Percentiles rank a stretch among this genome's conserved stretches.
phyloP scores from a whole-genome alignment of 2,113 vertebrate species.

The Cathartes aura region DNA sequence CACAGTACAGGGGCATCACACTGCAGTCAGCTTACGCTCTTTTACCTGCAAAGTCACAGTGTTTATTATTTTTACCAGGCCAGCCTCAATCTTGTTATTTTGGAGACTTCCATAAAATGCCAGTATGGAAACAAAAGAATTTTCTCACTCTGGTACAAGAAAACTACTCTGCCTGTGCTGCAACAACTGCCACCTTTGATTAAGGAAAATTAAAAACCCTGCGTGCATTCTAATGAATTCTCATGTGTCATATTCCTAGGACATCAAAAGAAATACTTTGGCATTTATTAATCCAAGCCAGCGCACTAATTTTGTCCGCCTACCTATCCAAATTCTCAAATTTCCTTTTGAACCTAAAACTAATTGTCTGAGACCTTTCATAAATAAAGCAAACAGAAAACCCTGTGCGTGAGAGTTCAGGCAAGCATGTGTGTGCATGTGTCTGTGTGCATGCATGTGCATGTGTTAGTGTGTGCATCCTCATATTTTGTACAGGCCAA shows the following conservation, averaged over 20 bases:
- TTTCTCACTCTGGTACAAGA: not conserved
- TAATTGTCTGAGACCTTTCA: not conserved
- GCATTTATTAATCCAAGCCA: not conserved
- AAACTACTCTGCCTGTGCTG: not conserved
- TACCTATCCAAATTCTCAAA: not conserved
- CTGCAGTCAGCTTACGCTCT: rapidly evolving
- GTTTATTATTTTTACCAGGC: not conserved
- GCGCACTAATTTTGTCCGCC: not conserved
- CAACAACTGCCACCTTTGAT: not conserved
- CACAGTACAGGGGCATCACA: not conserved
- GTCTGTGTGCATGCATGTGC: not conserved
- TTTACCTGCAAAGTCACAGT: not conserved
- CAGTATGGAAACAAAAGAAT: not conserved
- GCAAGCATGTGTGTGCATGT: not conserved
- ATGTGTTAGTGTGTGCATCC: not conserved
- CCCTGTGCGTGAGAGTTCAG: not conserved
- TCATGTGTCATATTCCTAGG: not conserved
- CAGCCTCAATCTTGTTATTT: not conserved
- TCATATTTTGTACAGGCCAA: not conserved
- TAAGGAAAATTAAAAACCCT: not conserved
- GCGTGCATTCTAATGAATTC: not conserved
- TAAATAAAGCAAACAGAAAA: not conserved
- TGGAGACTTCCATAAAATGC: not conserved
- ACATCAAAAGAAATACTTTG: not conserved
- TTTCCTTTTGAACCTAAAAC: not conserved